phyloP scores from a whole-genome alignment of 2,113 vertebrate species.

The Pseudopodoces humilis region DNA sequence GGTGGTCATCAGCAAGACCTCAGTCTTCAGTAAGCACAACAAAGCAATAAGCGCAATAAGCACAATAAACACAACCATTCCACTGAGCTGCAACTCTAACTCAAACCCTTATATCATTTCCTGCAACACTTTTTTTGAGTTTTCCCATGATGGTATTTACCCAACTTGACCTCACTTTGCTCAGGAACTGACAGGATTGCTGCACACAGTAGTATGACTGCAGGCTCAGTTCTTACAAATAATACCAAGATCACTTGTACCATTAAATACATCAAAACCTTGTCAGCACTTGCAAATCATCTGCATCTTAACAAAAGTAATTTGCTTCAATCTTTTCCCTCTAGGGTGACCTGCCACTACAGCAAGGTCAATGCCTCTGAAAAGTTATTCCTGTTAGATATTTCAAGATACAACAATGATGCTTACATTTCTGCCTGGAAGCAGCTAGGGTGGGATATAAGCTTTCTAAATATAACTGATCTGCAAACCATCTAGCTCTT shows the following conservation, averaged over 20 bases:
- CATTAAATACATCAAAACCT: constrained; percentile 60
- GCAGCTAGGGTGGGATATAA: not conserved
- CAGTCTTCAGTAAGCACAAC: not conserved
- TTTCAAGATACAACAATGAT: constrained; percentile 20
- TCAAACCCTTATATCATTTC: not conserved
- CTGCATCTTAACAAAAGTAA: constrained; percentile 59
- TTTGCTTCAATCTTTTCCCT: constrained; percentile 53
- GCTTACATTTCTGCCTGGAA: constrained; percentile 45
- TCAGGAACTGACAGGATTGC: not conserved
- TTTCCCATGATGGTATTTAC: not conserved
- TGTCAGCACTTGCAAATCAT: constrained; percentile 56
- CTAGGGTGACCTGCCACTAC: constrained; percentile 42
- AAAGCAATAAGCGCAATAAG: no score
- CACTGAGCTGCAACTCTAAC: not conserved
- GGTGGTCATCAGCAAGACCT: not conserved
- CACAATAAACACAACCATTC: no score
- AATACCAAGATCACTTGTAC: constrained; percentile 51
- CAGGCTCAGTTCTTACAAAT: constrained; percentile 1
- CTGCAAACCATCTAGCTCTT: not conserved
- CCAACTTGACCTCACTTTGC: not conserved
- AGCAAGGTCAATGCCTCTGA: constrained; percentile 47
- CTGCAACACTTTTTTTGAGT: not conserved
- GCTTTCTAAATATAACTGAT: constrained; percentile 6
- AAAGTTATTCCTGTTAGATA: constrained; percentile 45
- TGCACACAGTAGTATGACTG: not conserved